These are phyloP conservation scores for Acrocephalus kingi DNA, from an alignment of 2,113 vertebrate genomes.

Conservation along the genomic window DNA sequence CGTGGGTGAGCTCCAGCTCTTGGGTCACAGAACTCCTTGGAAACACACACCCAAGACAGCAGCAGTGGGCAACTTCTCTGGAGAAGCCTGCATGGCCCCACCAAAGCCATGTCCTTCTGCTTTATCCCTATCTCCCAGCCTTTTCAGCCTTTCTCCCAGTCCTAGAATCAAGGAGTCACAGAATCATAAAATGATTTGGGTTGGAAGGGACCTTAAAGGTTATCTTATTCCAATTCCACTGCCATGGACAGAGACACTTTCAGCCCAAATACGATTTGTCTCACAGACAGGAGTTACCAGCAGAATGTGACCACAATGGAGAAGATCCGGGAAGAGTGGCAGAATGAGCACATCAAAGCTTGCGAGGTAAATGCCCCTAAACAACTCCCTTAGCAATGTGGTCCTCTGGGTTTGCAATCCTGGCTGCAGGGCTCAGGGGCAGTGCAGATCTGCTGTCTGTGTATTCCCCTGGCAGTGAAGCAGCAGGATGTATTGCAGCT, in stretches of 20 bases:
- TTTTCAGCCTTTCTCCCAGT: neutral
- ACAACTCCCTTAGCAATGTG: fast-evolving
- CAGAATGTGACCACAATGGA: slow-evolving; percentile 76
- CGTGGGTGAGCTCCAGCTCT: neutral
- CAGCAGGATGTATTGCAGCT: neutral
- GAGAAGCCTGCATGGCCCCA: neutral
- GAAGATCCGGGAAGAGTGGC: slow-evolving; percentile 88
- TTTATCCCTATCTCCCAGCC: neutral
- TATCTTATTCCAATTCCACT: neutral
- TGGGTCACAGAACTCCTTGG: neutral
- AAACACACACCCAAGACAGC: fast-evolving
- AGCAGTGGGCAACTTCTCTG: neutral
- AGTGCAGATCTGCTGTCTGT: neutral
- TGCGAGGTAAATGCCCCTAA: slow-evolving; percentile 80
- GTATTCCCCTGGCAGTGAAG: neutral
- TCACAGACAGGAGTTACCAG: slow-evolving; percentile 83
- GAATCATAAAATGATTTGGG: neutral
- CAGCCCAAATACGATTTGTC: neutral
- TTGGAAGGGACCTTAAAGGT: neutral
- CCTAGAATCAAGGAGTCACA: neutral
- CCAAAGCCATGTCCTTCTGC: neutral
- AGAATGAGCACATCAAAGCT: slow-evolving; percentile 84
- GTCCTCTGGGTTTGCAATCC: neutral
- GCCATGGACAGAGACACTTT: neutral
- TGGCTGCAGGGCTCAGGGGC: neutral